A percentile compares a stretch with the other conserved stretches of the same genome.
Conservation (phyloP, 1,140 invertebrate genomes). For the Hestina assimilis region DNA sequence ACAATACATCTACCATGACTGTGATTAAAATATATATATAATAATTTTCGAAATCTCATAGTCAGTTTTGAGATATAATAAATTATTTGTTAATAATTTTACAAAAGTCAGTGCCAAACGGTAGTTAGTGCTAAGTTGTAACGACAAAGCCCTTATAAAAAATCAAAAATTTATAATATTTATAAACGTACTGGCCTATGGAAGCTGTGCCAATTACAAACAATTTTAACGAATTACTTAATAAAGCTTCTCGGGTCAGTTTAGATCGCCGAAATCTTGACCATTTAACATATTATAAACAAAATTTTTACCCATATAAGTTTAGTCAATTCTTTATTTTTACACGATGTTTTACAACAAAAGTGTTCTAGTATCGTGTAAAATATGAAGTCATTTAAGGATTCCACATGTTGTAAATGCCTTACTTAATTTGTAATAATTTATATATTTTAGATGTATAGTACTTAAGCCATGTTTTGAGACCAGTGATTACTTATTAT, state of each 20-base stretch:
- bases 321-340: slow-evolving; percentile 75
- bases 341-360: slow-evolving; percentile 72
- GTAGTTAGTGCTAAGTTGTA: slow-evolving; percentile 74
- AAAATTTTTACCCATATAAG: slow-evolving; percentile 74
- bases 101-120: slow-evolving; percentile 74
- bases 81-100: slow-evolving; percentile 58
- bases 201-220: slow-evolving; percentile 11
- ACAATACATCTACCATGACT: slow-evolving; percentile 58
- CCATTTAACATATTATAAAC: slow-evolving; percentile 67
- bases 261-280: slow-evolving; percentile 77
- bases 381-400: slow-evolving; percentile 69
- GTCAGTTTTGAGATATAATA: slow-evolving; percentile 49
- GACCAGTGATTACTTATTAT: slow-evolving; percentile 75
- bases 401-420: slow-evolving; percentile 76
- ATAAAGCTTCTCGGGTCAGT: slow-evolving; percentile 57
- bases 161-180: slow-evolving; percentile 49
- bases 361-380: slow-evolving; percentile 66
- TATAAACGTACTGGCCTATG: slow-evolving; percentile 21
- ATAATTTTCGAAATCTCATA: slow-evolving; percentile 57
- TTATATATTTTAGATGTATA: slow-evolving; percentile 78
- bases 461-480: slow-evolving; percentile 78
- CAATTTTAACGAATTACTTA: slow-evolving; percentile 12
- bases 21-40: slow-evolving; percentile 70
- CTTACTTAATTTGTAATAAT: slow-evolving; percentile 78
- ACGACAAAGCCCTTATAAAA: slow-evolving; percentile 52